Evolutionary conservation across 37 sponge, comb jelly and placozoan species (phyloP).

Genomic region (Cliona cf. orientalis): DNA sequence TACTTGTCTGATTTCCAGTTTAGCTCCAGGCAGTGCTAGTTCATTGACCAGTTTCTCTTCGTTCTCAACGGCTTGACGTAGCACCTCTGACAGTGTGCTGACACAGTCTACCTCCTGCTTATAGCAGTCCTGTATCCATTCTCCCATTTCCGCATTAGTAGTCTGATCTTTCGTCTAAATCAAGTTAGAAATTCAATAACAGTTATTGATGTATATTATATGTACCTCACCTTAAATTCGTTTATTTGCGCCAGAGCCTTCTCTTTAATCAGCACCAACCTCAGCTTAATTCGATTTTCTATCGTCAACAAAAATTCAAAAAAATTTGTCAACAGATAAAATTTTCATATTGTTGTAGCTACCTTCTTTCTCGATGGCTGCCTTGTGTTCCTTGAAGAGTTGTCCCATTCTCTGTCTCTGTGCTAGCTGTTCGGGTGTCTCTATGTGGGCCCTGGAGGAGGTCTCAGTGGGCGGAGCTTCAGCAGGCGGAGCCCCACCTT

Average conservation of each 20-base stretch:
- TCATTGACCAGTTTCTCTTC: slow-evolving; percentile 74
- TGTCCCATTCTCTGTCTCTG: slow-evolving; percentile 29
- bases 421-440: slow-evolving; percentile 26
- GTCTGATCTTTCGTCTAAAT: background rate
- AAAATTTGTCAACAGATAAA: background rate
- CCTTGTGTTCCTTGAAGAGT: slow-evolving; percentile 55
- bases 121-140: slow-evolving; percentile 77
- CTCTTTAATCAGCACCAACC: slow-evolving; percentile 42
- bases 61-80: slow-evolving; percentile 86
- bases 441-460: background rate
- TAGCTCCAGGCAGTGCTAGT: slow-evolving; percentile 56
- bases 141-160: slow-evolving; percentile 71
- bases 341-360: background rate
- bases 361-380: slow-evolving; percentile 65
- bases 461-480: slow-evolving; percentile 6
- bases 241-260: slow-evolving; percentile 32
- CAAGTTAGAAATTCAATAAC: too few species aligned
- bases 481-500: too few species aligned
- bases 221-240: slow-evolving; percentile 41
- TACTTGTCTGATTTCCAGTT: slow-evolving; percentile 73
- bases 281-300: slow-evolving; percentile 31
- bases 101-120: slow-evolving; percentile 90
- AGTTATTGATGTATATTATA: background rate
- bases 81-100: slow-evolving; percentile 57
- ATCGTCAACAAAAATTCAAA: background rate